These are phyloP conservation scores for Troglohyphantes excavatus DNA, from an alignment of 2,888 invertebrate genomes.

Conservation along the genomic window DNA sequence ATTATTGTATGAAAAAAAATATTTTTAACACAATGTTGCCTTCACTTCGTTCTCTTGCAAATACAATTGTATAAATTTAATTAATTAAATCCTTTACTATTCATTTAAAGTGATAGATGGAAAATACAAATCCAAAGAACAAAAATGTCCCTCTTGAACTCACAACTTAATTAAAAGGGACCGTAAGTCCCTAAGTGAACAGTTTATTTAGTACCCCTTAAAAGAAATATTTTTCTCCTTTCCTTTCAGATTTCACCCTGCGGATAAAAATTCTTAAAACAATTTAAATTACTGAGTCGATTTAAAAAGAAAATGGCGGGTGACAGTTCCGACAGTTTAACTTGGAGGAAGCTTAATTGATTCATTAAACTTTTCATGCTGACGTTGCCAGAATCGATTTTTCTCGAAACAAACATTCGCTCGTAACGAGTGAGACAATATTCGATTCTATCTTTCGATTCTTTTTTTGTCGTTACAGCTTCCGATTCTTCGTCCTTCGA, in stretches of 20 bases:
- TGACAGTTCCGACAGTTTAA: slow-evolving; percentile 57
- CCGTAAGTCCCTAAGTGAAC: neutral
- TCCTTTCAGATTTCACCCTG: slow-evolving; percentile 6
- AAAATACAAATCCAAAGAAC: neutral
- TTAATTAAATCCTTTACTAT: slow-evolving; percentile 4
- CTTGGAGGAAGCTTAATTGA: slow-evolving; percentile 37
- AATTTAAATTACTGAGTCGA: slow-evolving; percentile 49
- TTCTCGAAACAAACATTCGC: neutral
- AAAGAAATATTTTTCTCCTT: neutral
- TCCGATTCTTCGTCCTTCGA: slow-evolving; percentile 22
- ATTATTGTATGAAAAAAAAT: too few relatives aligned
- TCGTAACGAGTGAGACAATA: neutral
- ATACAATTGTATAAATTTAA: neutral
- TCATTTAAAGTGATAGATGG: neutral
- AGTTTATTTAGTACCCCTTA: slow-evolving; percentile 2
- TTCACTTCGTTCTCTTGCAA: too few relatives aligned
- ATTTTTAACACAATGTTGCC: too few relatives aligned
- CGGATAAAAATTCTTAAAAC: slow-evolving; percentile 57
- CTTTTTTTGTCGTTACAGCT: neutral
- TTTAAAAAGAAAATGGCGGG: slow-evolving; percentile 14
- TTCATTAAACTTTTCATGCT: slow-evolving; percentile 63
- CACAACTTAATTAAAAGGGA: slow-evolving; percentile 26
- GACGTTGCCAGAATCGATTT: slow-evolving; percentile 43
- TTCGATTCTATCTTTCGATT: neutral
- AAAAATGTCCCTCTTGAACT: neutral